These are phyloP conservation scores for Fragum whitleyi DNA, from an alignment of 2,888 invertebrate species.

Conservation along the genomic window DNA sequence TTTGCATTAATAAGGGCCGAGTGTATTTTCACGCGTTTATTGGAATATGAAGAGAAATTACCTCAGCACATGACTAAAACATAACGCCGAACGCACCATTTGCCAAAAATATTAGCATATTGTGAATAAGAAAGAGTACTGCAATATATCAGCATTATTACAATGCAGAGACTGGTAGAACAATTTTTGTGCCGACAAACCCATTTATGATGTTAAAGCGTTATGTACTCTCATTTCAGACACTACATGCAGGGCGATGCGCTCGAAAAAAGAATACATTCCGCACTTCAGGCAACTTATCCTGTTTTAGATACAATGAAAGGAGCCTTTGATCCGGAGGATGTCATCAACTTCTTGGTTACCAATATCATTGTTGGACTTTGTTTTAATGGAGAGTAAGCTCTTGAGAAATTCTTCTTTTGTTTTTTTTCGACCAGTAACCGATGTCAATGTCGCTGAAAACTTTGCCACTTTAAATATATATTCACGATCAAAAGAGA, in stretches of 20 bases:
- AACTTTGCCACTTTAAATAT: too few relatives aligned
- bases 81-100: too few relatives aligned
- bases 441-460: too few relatives aligned
- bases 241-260: slow-evolving; percentile 43
- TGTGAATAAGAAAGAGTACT: background rate
- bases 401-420: too few relatives aligned
- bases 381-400: slow-evolving; percentile 44
- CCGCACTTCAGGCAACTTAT: slow-evolving; percentile 14
- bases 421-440: too few relatives aligned
- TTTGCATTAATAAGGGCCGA: too few relatives aligned
- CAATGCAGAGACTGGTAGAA: background rate
- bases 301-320: slow-evolving; percentile 23
- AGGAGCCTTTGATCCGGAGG: slow-evolving; percentile 30
- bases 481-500: too few relatives aligned
- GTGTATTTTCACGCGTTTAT: too few relatives aligned
- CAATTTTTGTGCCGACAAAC: background rate
- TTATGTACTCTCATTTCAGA: slow-evolving; percentile 11
- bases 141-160: background rate
- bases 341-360: slow-evolving; percentile 29
- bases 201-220: background rate
- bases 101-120: too few relatives aligned
- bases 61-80: too few relatives aligned
- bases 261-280: slow-evolving; percentile 37
- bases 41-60: too few relatives aligned
- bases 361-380: slow-evolving; percentile 33